Evolutionary conservation across 2,888 invertebrate genomes (phyloP), one percentile per base, ranked within the genome.

Genomic region (Lasioglossum lativentre): DNA sequence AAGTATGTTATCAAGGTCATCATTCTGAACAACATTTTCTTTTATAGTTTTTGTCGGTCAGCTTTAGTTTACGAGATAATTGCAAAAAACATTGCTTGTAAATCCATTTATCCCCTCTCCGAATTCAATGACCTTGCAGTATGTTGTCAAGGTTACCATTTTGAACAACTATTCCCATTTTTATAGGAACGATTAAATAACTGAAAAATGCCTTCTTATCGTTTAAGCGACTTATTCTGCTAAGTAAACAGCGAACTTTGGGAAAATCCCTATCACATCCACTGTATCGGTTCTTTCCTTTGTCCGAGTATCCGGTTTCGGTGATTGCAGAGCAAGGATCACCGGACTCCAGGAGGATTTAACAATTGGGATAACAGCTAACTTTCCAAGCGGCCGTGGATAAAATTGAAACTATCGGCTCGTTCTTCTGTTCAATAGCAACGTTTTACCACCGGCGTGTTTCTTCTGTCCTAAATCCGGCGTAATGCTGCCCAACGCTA

Each of bases 261-360:
- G 5, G 70, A 30, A 63, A 63, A 30, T 56, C 40, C 40, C 56
- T 59, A 59, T 27, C 40, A 14, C 40, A 19, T 75, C 38, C 19
- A 30, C 27, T 38, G 16, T 27, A 40, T 40, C 74, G 27, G 52
- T 1, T n/a, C n/a, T 34, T 73, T 52, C 73, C 12, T 75, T 75
- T 75, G 10, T 75, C 42, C 74, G n/a, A 40, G n/a, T 40, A 75
- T 27, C 74, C 59, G 59, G 40, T 59, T 59, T 75, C 56, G 40
- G n/a, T 59, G 73, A 73, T 75, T 75, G 75, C 59, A 19, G 75
- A 42, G 40, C 59, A 59, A 59, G 59, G 75, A 75, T 75, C 75
- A 59, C 40, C 42, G 59, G 56, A 40, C 27, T 19, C 38, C 16
- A 75, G 40, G 27, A 40, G 40, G 75, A 59, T 59, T 40, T 59